These are phyloP conservation scores for Nothoprocta perdicaria DNA, from an alignment of 2,113 vertebrate species.

Conservation along the genomic window DNA sequence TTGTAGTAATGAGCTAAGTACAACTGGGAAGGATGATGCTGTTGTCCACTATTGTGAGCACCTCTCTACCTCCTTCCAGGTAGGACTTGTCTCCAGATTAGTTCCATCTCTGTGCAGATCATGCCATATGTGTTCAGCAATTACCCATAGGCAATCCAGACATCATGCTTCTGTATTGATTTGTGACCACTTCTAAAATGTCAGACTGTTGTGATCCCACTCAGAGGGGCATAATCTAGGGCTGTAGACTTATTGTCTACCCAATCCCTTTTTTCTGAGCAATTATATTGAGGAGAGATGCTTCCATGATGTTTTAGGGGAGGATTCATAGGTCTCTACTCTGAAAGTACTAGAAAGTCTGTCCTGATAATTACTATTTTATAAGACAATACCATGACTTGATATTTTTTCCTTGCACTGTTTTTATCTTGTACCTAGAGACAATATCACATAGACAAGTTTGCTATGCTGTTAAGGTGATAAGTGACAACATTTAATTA, in stretches of 20 bases:
- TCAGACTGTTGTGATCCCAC: too few relatives aligned
- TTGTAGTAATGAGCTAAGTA: neutral
- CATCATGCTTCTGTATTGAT: neutral
- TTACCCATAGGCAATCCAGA: neutral
- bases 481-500: neutral
- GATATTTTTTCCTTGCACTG: neutral
- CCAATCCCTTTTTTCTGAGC: neutral
- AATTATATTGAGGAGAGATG: neutral
- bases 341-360: neutral
- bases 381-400: accelerated
- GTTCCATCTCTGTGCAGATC: neutral
- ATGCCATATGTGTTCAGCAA: neutral
- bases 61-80: neutral
- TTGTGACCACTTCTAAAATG: neutral
- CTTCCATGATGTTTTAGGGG: too few relatives aligned
- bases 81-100: neutral
- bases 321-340: neutral
- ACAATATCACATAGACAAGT: neutral
- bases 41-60: neutral
- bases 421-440: neutral
- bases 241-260: neutral
- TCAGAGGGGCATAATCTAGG: neutral
- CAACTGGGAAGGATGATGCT: neutral
- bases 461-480: neutral
- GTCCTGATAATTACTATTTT: neutral